phyloP scores from a whole-genome alignment of 2,113 vertebrate species.

The Amphiprion percula region DNA sequence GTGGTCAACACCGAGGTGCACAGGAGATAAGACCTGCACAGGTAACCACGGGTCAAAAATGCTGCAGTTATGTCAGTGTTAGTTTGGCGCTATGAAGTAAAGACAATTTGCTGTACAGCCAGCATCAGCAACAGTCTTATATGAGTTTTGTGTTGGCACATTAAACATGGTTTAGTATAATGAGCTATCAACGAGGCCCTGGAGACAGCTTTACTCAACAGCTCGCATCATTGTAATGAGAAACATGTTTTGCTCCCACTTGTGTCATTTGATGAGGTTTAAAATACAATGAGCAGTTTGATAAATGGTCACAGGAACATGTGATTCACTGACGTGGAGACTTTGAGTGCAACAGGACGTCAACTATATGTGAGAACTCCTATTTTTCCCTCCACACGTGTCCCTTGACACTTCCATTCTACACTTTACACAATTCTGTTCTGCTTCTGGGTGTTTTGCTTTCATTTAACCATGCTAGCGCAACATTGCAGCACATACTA shows the following conservation, averaged over 20 bases:
- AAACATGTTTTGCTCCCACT: background rate
- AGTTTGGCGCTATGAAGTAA: background rate
- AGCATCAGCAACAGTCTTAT: background rate
- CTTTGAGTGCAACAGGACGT: background rate
- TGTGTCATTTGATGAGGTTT: slow-evolving; percentile 24
- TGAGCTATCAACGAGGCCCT: background rate
- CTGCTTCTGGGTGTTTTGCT: too few relatives aligned
- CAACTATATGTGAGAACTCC: background rate
- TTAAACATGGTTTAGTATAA: background rate
- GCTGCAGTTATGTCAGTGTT: background rate
- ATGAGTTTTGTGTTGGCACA: background rate
- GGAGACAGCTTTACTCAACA: slow-evolving; percentile 5
- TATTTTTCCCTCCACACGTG: too few relatives aligned
- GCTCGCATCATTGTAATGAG: slow-evolving; percentile 14
- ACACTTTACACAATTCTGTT: too few relatives aligned
- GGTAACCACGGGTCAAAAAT: background rate
- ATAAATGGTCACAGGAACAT: background rate
- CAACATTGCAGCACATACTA: too few relatives aligned
- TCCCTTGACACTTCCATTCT: too few relatives aligned
- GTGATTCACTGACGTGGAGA: background rate
- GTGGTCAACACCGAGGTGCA: slow-evolving; percentile 76
- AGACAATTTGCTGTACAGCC: background rate
- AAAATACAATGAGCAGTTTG: slow-evolving; percentile 13
- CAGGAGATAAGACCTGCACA: slow-evolving; percentile 62
- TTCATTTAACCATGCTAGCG: too few relatives aligned